Base-by-base conservation (phyloP, 2,888 invertebrate species). In the Caenorhabditis sulstoni region DNA sequence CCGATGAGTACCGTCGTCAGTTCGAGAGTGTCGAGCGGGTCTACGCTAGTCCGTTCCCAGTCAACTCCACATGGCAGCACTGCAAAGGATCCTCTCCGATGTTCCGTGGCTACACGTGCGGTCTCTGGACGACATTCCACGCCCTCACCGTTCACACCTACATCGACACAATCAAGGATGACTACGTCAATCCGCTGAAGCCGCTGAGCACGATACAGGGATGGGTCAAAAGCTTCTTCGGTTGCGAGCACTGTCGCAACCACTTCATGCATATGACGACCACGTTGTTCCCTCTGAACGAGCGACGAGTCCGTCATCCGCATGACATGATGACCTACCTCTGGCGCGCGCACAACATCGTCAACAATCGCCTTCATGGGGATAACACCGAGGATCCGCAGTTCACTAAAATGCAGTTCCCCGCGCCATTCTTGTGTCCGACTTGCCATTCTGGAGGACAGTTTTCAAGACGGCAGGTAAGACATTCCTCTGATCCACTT, bases 91-190 rank as follows among this genome's bases (percentile, higher is more conserved):
- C 80, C 20, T 59, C 75, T 59, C 91, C 93, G 0, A 92, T 93
- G 79, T 94, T 93, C 87, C 74, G 86, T 58, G 86, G 86, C 18
- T 86, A 86, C 79, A 95, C 96, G 0, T 99, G 98, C 91, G 94
- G 96, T 0, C 92, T 99, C 35, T 99, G 99, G 99, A 94, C 94
- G n/a, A 92, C 96, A 85, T 99, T 97, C 91, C 98, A 99, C 90
- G 94, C 94, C 50, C 91, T 99, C 71, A 95, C 96, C 0, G 95
- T 96, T 0, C 94, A 94, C 90, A 94, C 95, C 12, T 91, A 91
- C 70, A 87, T 91, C 49, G 91, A 91, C 79, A 88, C 90, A 41
- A 88, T 89, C 74, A 90, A 86, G 62, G 88, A 87, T 61, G 85
- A 86, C 20, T 82, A 75, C 64, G 83, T 87, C 18, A 84, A 87